Conservation (phyloP, 1,140 invertebrate species). For the Neuroterus valhalla region DNA sequence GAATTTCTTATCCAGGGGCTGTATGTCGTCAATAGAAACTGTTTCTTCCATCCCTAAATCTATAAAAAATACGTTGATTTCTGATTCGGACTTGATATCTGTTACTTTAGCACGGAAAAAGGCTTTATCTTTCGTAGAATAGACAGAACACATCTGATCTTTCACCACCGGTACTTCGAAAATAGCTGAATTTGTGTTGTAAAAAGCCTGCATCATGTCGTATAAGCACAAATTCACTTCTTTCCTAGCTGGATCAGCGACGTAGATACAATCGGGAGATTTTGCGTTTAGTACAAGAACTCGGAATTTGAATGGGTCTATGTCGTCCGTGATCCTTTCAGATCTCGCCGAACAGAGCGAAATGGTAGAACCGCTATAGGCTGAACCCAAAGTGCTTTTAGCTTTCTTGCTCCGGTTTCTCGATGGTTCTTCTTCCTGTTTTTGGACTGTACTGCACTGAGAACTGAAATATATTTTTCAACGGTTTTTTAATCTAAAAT, state of each 20-base stretch:
- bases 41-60: conserved; percentile 75
- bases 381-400: not conserved
- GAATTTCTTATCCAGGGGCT: conserved; percentile 70
- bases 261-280: conserved; percentile 76
- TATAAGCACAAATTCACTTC: conserved; percentile 67
- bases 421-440: conserved; percentile 2
- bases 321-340: conserved; percentile 55
- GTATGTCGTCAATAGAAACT: conserved; percentile 66
- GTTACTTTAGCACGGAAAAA: conserved; percentile 76
- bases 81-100: conserved; percentile 60
- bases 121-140: conserved; percentile 69
- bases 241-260: conserved; percentile 68
- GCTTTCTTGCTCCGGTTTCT: conserved; percentile 21
- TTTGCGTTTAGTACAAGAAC: conserved; percentile 71
- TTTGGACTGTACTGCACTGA: not conserved
- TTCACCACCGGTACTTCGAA: conserved; percentile 66
- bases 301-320: conserved; percentile 73
- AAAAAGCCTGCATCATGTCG: conserved; percentile 74
- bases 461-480: conserved; percentile 6
- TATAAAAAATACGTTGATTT: conserved; percentile 73
- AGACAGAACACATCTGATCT: conserved; percentile 72
- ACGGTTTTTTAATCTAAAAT: too few relatives aligned
- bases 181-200: conserved; percentile 58
- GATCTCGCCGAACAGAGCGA: not conserved
- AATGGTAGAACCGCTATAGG: not conserved